A percentile compares a stretch with the other conserved stretches of the same genome.
Conservation (phyloP, 2,113 vertebrate species). For the Bolborhynchus lineola region DNA sequence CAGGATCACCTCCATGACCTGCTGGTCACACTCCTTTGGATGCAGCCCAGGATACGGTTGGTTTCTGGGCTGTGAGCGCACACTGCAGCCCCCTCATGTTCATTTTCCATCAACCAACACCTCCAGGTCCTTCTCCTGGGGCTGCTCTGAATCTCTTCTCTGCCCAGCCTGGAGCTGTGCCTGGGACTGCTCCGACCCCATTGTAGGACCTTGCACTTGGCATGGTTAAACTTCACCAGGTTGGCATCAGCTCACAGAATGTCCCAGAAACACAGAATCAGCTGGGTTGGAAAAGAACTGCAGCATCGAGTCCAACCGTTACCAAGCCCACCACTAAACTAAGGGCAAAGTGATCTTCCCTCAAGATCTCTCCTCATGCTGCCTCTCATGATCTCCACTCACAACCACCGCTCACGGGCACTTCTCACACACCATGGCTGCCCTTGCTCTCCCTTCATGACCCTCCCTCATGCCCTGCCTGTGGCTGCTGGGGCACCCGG, state of each 20-base stretch:
- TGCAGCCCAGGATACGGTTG: no score
- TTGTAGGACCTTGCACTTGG: no score
- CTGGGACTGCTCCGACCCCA: no score
- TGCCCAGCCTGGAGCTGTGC: no score
- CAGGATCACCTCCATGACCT: no score
- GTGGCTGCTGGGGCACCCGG: neutral
- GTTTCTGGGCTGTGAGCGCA: no score
- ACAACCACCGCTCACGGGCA: neutral
- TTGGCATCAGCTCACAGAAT: neutral
- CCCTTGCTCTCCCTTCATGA: neutral
- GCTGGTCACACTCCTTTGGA: no score
- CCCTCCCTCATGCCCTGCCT: neutral
- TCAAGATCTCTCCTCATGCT: neutral
- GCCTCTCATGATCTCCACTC: neutral
- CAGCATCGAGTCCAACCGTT: neutral
- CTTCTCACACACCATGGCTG: neutral
- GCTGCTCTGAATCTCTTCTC: no score
- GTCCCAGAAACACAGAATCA: neutral
- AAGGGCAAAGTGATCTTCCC: neutral
- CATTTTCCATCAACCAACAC: no score
- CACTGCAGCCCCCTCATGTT: no score
- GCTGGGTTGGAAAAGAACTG: neutral
- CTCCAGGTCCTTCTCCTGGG: no score
- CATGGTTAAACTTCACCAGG: no score
- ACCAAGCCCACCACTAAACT: neutral